These are phyloP conservation scores for Branchinecta lynchi DNA, from an alignment of 1,140 invertebrate genomes.

Conservation along the genomic window DNA sequence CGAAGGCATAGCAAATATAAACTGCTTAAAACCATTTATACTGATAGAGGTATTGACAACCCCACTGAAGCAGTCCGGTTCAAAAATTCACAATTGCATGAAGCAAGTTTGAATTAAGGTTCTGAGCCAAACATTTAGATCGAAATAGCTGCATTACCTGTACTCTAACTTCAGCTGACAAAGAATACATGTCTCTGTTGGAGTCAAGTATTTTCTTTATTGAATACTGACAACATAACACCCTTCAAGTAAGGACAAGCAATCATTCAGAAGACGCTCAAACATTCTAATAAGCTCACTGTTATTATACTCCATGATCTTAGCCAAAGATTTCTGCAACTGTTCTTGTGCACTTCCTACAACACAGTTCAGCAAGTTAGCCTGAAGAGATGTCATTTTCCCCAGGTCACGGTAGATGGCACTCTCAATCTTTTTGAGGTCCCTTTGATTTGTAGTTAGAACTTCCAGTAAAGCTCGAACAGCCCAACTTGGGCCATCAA, in stretches of 20 bases:
- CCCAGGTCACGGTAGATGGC: neutral
- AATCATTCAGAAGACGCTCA: neutral
- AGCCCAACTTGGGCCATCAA: slow-evolving; percentile 15
- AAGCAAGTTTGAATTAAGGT: no score
- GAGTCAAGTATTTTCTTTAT: no score
- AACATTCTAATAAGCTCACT: neutral
- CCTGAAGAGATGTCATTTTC: neutral
- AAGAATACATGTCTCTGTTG: no score
- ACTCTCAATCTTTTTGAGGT: neutral
- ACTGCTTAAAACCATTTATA: no score
- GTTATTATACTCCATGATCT: neutral
- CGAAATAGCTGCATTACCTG: no score
- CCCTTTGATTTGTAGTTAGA: neutral
- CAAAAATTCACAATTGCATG: no score
- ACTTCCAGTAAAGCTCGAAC: neutral
- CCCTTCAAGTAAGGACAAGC: neutral
- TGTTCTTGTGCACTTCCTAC: neutral
- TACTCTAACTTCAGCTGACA: no score
- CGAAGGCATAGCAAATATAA: no score
- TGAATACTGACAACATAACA: neutral
- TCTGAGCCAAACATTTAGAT: no score
- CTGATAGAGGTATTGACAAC: no score
- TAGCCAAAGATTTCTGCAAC: neutral
- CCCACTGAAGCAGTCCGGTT: no score
- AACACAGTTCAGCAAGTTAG: neutral